These are phyloP conservation scores for Cataglyphis cursor DNA, from an alignment of 2,888 invertebrate genomes.

Conservation along the genomic window DNA sequence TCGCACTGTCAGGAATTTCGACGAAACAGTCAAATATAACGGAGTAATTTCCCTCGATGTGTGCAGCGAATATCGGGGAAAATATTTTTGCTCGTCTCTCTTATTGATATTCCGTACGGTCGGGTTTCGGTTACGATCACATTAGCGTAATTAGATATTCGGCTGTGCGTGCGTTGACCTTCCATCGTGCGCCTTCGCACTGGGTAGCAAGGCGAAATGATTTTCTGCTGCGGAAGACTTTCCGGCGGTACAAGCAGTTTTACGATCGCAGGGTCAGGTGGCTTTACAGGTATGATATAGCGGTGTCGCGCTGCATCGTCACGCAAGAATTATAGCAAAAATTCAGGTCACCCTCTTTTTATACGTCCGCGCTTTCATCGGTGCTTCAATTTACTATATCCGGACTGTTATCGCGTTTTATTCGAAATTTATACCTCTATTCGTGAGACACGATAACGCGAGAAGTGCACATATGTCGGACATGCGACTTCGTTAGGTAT, in stretches of 20 bases:
- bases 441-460: conserved; percentile 5
- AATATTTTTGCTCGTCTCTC: conserved; percentile 4
- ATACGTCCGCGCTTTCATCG: not conserved
- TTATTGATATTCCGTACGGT: conserved; percentile 20
- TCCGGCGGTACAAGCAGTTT: conserved; percentile 16
- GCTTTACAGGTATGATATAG: not conserved
- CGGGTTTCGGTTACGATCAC: not conserved
- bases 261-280: conserved; percentile 1
- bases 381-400: conserved; percentile 12
- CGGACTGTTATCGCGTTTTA: conserved; percentile 32
- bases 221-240: not conserved
- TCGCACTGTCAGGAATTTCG: not conserved
- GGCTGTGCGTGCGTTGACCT: conserved; percentile 24
- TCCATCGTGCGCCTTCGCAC: not conserved
- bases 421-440: conserved; percentile 19
- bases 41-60: not conserved
- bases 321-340: not conserved
- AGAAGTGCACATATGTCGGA: not conserved
- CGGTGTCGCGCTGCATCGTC: not conserved
- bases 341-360: conserved; percentile 7
- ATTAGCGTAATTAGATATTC: conserved; percentile 53
- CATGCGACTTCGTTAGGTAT: not conserved
- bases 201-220: not conserved
- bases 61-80: not conserved
- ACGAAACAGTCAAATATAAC: not conserved